Evolutionary conservation across 2,797 vertebrate genomes (phyloP).

Genomic region (Moxostoma hubbsi): DNA sequence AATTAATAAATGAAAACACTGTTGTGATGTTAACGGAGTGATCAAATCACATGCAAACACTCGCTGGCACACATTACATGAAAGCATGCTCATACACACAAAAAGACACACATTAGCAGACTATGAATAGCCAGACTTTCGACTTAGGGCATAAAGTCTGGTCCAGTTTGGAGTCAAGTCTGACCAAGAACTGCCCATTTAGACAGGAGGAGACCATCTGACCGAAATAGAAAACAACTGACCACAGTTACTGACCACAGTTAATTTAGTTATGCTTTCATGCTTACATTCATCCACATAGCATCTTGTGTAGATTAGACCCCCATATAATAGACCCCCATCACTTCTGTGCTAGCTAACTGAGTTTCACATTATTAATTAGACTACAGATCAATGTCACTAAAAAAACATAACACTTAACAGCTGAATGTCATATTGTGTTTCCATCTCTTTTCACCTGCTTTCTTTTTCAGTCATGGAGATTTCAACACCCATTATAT

Average conservation of each 20-base stretch:
- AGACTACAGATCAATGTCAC: conserved; percentile 7
- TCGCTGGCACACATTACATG: conserved; percentile 16
- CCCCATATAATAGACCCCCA: too few relatives aligned
- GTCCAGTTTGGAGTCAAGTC: too few relatives aligned
- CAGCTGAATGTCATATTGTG: conserved; percentile 40
- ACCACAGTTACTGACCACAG: too few relatives aligned
- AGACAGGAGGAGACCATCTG: too few relatives aligned
- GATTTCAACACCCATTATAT: conserved; percentile 36
- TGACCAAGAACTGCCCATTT: too few relatives aligned
- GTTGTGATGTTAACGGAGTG: not conserved
- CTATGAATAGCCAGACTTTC: too few relatives aligned
- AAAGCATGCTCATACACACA: conserved; percentile 19
- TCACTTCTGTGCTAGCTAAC: conserved; percentile 23
- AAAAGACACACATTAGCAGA: not conserved
- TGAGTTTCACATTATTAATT: conserved; percentile 25
- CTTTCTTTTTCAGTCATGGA: conserved; percentile 6
- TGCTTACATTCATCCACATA: not conserved
- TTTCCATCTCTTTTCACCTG: conserved; percentile 25
- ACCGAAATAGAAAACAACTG: too few relatives aligned
- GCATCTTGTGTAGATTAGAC: conserved; percentile 21
- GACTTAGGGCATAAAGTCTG: too few relatives aligned
- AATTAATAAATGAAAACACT: conserved; percentile 39
- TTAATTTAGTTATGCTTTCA: too few relatives aligned
- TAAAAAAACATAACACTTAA: conserved; percentile 23
- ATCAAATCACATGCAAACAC: conserved; percentile 31